Conservation (phyloP, 1,140 invertebrate genomes). For the Drosophila arawakana region DNA sequence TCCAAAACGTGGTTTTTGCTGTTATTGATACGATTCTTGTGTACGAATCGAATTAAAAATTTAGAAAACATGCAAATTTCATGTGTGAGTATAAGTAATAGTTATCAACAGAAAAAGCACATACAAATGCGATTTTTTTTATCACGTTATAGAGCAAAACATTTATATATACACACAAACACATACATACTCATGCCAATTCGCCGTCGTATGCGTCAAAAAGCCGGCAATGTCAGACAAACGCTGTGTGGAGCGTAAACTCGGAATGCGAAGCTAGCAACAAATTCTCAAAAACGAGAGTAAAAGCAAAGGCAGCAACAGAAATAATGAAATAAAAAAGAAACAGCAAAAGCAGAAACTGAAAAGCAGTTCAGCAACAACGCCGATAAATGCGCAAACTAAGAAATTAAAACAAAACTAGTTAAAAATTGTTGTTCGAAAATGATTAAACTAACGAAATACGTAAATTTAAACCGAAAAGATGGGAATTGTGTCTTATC, state of each 20-base stretch:
- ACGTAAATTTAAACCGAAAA: no score
- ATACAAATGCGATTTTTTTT: conserved; percentile 52
- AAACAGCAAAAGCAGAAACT: conserved; percentile 28
- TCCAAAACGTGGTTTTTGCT: conserved; percentile 34
- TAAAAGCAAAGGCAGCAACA: conserved; percentile 62
- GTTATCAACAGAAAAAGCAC: conserved; percentile 38
- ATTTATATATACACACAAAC: conserved; percentile 6
- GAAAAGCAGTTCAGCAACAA: conserved; percentile 24
- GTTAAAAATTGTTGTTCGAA: conserved; percentile 21
- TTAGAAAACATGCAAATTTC: conserved; percentile 42
- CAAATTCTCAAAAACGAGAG: conserved; percentile 68
- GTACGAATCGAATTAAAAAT: conserved; percentile 31
- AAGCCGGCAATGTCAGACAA: conserved; percentile 74
- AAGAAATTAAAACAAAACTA: conserved; percentile 50
- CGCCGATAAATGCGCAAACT: conserved; percentile 29
- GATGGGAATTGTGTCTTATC: background rate
- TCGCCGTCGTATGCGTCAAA: conserved; percentile 65
- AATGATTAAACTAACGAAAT: conserved; percentile 7
- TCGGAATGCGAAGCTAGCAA: conserved; percentile 50
- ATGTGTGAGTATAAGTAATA: conserved; percentile 50
- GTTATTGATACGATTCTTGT: conserved; percentile 1
- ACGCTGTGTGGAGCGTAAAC: conserved; percentile 45
- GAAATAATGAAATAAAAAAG: conserved; percentile 38
- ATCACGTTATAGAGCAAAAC: conserved; percentile 62
- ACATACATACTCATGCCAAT: conserved; percentile 24